Conservation (phyloP, 2,888 invertebrate genomes). For the Nemotelus nigrinus region DNA sequence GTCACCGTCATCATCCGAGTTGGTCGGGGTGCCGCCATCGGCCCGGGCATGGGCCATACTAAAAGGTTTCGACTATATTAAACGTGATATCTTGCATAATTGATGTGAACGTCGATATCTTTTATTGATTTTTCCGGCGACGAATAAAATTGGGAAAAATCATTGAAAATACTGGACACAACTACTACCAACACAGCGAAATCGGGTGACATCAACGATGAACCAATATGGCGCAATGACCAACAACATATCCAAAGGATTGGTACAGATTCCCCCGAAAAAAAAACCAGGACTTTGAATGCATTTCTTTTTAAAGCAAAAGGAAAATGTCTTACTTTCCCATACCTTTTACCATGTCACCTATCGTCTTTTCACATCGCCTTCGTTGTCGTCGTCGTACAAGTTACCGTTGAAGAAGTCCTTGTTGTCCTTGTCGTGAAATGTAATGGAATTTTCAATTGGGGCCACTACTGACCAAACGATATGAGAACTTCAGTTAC, state of each 20-base stretch:
- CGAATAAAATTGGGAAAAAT: conserved; percentile 19
- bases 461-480: conserved; percentile 39
- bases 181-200: background rate
- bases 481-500: conserved; percentile 29
- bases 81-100: conserved; percentile 43
- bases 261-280: background rate
- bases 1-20: background rate
- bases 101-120: conserved; percentile 23
- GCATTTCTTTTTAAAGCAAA: conserved; percentile 9
- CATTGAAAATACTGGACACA: conserved; percentile 24
- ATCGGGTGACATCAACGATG: background rate
- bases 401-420: too few relatives aligned
- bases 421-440: conserved; percentile 9
- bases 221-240: background rate
- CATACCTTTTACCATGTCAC: conserved; percentile 30
- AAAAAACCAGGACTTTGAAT: conserved; percentile 27
- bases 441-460: conserved; percentile 45
- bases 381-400: background rate
- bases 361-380: conserved; percentile 24
- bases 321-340: background rate
- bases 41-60: background rate
- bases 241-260: background rate
- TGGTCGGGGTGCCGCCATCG: background rate
- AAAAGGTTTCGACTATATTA: conserved; percentile 41
- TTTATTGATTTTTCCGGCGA: conserved; percentile 31